Evolutionary conservation across 1,140 invertebrate species (phyloP).

Genomic region (Aleiodes sp.): DNA sequence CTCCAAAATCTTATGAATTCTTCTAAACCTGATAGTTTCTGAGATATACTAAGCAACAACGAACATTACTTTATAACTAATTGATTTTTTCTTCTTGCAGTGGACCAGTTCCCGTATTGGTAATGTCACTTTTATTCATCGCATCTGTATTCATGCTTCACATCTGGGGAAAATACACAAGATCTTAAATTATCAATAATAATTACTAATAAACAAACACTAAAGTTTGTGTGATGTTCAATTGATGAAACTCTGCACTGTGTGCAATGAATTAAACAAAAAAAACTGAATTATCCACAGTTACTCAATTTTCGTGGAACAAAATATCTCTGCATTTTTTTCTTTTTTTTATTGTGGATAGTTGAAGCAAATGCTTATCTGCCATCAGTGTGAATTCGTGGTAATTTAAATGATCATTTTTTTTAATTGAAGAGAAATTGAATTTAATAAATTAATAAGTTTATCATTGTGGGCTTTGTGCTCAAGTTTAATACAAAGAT

Average conservation of each 20-base stretch:
- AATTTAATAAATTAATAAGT: not conserved
- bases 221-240: not conserved
- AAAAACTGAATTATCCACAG: not conserved
- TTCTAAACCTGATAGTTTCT: too few relatives aligned
- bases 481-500: not conserved
- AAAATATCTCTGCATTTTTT: not conserved
- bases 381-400: not conserved
- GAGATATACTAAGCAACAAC: too few relatives aligned
- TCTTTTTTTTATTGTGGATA: too few relatives aligned
- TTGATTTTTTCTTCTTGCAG: constrained; percentile 70
- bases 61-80: too few relatives aligned
- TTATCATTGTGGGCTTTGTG: too few relatives aligned
- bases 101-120: constrained; percentile 98
- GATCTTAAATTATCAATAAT: constrained; percentile 72
- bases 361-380: not conserved
- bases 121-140: constrained; percentile 99
- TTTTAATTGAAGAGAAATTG: constrained; percentile 1
- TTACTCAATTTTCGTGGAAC: not conserved
- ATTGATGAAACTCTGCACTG: not conserved
- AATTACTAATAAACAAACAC: not conserved
- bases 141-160: constrained; percentile 99
- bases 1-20: too few relatives aligned
- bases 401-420: not conserved
- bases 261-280: not conserved
- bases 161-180: constrained; percentile 99